Evolutionary conservation across 2,888 invertebrate genomes (phyloP).

Genomic region (Phaedon cochleariae): DNA sequence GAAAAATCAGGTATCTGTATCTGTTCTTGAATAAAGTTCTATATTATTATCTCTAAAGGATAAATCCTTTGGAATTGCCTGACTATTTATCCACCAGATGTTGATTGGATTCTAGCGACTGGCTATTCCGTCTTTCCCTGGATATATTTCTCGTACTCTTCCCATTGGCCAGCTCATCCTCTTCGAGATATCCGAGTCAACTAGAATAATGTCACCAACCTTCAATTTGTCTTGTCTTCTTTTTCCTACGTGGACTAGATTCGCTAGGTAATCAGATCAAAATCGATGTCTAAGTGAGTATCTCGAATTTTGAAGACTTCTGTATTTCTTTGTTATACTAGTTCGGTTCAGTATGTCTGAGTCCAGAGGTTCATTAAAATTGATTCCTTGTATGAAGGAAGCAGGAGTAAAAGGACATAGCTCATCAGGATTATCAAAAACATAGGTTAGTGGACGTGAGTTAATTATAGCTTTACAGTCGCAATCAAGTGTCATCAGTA

Average conservation of each 20-base stretch:
- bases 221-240: no score
- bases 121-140: neutral
- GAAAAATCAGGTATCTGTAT: no score
- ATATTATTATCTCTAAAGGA: no score
- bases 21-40: no score
- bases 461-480: conserved; percentile 20
- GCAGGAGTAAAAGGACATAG: conserved; percentile 1
- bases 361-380: neutral
- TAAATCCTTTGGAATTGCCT: no score
- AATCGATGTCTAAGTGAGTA: no score
- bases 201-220: neutral
- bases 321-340: neutral
- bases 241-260: no score
- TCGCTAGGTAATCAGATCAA: no score
- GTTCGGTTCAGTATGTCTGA: neutral
- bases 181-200: neutral
- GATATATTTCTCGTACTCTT: neutral
- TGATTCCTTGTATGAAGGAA: conserved; percentile 4
- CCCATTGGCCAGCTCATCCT: neutral
- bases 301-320: neutral
- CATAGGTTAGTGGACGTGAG: conserved; percentile 15
- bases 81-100: no score
- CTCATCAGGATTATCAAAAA: conserved; percentile 4
- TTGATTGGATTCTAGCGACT: neutral
- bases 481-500: conserved; percentile 11